Conservation (phyloP, 2,797 vertebrate species). For the Danio jaintianensis region DNA sequence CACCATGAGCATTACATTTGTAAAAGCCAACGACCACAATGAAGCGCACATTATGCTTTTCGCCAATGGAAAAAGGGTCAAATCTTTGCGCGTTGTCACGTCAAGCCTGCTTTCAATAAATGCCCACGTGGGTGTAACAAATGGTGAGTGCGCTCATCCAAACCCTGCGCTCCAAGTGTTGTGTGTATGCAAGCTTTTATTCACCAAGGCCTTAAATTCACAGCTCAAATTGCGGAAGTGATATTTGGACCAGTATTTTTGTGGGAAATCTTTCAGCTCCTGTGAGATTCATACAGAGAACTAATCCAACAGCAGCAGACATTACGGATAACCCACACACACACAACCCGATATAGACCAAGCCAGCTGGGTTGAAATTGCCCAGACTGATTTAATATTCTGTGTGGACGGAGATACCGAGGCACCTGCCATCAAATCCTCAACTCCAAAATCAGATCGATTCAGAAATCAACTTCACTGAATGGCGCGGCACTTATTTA, state of each 20-base stretch:
- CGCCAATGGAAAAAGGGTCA: not conserved
- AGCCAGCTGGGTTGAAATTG: slow-evolving; percentile 33
- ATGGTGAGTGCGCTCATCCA: not conserved
- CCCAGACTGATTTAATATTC: slow-evolving; percentile 41
- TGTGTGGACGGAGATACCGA: slow-evolving; percentile 12
- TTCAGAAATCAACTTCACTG: slow-evolving; percentile 40
- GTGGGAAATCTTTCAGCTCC: slow-evolving; percentile 19
- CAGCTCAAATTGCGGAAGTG: slow-evolving; percentile 17
- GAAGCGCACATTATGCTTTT: not conserved
- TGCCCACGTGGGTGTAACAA: slow-evolving; percentile 12
- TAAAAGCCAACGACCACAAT: slow-evolving; percentile 26
- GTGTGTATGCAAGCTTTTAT: not conserved
- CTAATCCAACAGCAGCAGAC: slow-evolving; percentile 31
- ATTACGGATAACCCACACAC: slow-evolving; percentile 25
- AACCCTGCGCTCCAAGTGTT: not conserved
- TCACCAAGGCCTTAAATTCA: slow-evolving; percentile 12
- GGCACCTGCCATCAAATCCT: slow-evolving; percentile 23
- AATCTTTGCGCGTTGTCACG: not conserved
- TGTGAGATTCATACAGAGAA: slow-evolving; percentile 23
- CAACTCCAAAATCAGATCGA: slow-evolving; percentile 20
- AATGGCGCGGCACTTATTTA: slow-evolving; percentile 4
- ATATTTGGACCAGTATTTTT: slow-evolving; percentile 18
- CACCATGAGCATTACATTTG: slow-evolving; percentile 34
- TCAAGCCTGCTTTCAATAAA: slow-evolving; percentile 21
- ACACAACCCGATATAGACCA: slow-evolving; percentile 1